Percentiles rank a stretch among this genome's conserved stretches.
These are phyloP conservation scores for Magallana angulata DNA, from an alignment of 1,140 invertebrate species.

Conservation along the genomic window DNA sequence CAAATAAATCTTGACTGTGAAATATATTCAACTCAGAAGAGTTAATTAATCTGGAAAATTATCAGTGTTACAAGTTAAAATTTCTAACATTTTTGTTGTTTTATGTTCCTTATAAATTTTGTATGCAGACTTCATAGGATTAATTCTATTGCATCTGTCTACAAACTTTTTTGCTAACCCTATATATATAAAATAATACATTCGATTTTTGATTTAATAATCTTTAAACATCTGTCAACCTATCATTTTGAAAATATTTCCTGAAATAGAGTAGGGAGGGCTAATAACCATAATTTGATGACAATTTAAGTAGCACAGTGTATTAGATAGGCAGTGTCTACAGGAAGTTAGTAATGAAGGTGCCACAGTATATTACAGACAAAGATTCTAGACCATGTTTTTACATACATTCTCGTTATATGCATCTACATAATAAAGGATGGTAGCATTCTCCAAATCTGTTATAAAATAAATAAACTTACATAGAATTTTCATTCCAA, in stretches of 20 bases:
- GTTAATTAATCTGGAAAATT: slow-evolving; percentile 2
- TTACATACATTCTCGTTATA: slow-evolving; percentile 1
- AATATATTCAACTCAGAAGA: slow-evolving; percentile 1
- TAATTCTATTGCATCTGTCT: not conserved
- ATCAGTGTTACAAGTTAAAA: not conserved
- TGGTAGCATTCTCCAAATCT: not conserved
- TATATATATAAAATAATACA: not conserved
- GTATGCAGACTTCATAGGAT: slow-evolving; percentile 5
- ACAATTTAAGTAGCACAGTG: not conserved
- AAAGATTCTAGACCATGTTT: not conserved
- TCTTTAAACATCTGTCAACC: not conserved
- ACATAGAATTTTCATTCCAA: slow-evolving; percentile 6
- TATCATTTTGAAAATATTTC: slow-evolving; percentile 7
- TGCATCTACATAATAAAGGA: not conserved
- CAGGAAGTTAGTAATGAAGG: slow-evolving; percentile 5
- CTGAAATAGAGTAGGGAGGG: slow-evolving; percentile 4
- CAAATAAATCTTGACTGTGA: slow-evolving; percentile 6
- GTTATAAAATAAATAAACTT: slow-evolving; percentile 8
- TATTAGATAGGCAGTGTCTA: slow-evolving; percentile 1
- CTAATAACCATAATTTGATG: slow-evolving; percentile 1
- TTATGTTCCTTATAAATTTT: not conserved
- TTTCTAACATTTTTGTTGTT: not conserved
- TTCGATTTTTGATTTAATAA: slow-evolving; percentile 2
- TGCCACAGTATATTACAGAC: slow-evolving; percentile 5
- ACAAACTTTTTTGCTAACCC: not conserved